Base-by-base conservation (phyloP, 2,797 vertebrate genomes). In the Molossus molossus region DNA sequence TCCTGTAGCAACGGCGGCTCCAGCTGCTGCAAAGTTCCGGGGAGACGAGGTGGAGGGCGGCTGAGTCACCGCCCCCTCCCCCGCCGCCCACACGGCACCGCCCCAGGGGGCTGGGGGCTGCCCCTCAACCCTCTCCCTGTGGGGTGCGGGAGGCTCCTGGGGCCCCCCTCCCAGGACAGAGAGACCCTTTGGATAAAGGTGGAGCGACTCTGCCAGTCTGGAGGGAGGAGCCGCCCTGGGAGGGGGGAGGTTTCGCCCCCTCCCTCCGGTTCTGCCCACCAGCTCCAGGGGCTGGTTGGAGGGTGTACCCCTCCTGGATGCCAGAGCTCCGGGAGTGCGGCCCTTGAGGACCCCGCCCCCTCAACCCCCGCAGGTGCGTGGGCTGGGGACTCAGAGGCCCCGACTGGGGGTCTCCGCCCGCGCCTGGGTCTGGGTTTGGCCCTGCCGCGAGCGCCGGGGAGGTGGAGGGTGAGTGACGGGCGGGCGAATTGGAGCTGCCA, bases 11-110 rank as follows among this genome's bases (percentile, higher is more conserved):
- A 97, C 94, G 5, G 93, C 7, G 76, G 95, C 97, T 97, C 96
- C 97, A 97, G 96, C 97, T 96, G 97, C 94, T 92, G 96, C 95
- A 97, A 97, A 97, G 97, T 98, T 97, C 96, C 91, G 91, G 97
- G 96, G 94, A 96, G 95, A 95, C 82, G 40, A 45, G 96, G 96
- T 75, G 58, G 97, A 96, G 97, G 93, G 96, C 76, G 96, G 95
- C 97, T 97, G 97, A 97, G 96, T 97, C 97, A 98, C 97, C 89
- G 94, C 96, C 97, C 96, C 96, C 87, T 62, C 79, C 94, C 85
- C 92, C 80, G 53, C 93, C 20, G 7, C 87, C 92, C 73, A 11
- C 67, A 0, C 11, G 3, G 89, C 92, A 82, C 75, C 58, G 17
- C 85, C 95, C 84, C 55, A 25, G 33, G 65, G 23, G 53, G 18